Evolutionary conservation across 2,888 invertebrate genomes (phyloP), one percentile per base, ranked within the genome.

Genomic region (Physocephala rufipes): DNA sequence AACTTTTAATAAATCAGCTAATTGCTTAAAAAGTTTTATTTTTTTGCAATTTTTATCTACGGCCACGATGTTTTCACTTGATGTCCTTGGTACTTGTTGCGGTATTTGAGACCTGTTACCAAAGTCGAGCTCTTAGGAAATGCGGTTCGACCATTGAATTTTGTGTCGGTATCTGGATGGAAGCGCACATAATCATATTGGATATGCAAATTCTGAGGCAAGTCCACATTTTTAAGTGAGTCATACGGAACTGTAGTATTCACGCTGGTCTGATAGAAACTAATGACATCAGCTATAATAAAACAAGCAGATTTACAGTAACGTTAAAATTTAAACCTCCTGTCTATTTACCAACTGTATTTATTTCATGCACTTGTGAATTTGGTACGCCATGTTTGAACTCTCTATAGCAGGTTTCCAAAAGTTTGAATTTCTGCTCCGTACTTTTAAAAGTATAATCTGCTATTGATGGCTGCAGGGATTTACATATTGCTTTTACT

Each of bases 191-290:
- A 93, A 62, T 97, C 92, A 72, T 90, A 87, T 82, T 94, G 92
- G 3, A 97, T 88, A 84, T 96, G 92, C 30, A 98, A 86, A 87
- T 98, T 98, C 80, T 92, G 91, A 0, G 97, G 97, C 66, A 97
- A 86, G 43, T 95, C 91, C 81, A 90, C 89, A 72, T 87, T 89
- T 74, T 89, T 90, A 79, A 95, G 82, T 45, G 89, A 88, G 77
- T 96, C 95, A 79, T 91, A 90, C 19, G 95, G 95, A 24, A 92
- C 90, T 3, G 87, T 88, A 0, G 90, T 90, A 74, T 90, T 88
- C 1, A 96, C 90, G 21, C 92, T 90, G 2, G 92, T 92, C 65
- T 87, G 81, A 81, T 95, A 96, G 84, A 93, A 96, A 2, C 88
- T 80, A 68, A 87, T 86, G 0, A 95, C 87, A 82, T 95, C 93